phyloP scores from a whole-genome alignment of 2,888 invertebrate genomes.

The Steinernema hermaphroditum region DNA sequence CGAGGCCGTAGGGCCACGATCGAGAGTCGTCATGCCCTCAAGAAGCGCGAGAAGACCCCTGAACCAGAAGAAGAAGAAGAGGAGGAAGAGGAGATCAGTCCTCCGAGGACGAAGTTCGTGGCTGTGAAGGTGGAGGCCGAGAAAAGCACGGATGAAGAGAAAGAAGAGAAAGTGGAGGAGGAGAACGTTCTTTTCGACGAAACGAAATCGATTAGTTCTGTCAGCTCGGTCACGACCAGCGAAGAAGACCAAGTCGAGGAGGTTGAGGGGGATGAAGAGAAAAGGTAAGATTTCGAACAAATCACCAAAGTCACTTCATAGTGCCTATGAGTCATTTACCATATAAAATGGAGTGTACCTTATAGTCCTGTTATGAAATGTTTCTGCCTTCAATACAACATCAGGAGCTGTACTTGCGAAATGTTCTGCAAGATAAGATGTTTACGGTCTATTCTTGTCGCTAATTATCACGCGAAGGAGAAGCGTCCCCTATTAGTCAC shows the following conservation, averaged over 20 bases:
- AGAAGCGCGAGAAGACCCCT: background rate
- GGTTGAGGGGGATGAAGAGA: slow-evolving; percentile 1
- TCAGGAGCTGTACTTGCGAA: too few species aligned
- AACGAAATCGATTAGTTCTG: background rate
- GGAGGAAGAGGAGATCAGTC: background rate
- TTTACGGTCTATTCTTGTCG: too few species aligned
- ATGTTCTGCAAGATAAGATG: too few species aligned
- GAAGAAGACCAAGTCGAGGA: too few species aligned
- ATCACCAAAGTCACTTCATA: too few species aligned
- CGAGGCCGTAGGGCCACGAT: background rate
- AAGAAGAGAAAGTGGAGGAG: background rate
- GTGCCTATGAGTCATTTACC: too few species aligned
- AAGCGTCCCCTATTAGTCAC: too few species aligned
- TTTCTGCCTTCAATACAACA: too few species aligned
- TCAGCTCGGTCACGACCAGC: slow-evolving; percentile 22
- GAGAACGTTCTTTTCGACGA: background rate
- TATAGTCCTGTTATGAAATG: too few species aligned
- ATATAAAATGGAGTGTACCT: too few species aligned
- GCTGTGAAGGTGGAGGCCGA: background rate
- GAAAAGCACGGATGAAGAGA: slow-evolving; percentile 12
- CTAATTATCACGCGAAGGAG: too few species aligned
- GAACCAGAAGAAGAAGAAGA: background rate
- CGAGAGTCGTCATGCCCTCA: background rate
- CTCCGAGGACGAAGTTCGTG: slow-evolving; percentile 22
- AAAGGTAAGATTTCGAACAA: background rate